Evolutionary conservation across 2,888 invertebrate species (phyloP).

Genomic region (Linnaemya vulpina): DNA sequence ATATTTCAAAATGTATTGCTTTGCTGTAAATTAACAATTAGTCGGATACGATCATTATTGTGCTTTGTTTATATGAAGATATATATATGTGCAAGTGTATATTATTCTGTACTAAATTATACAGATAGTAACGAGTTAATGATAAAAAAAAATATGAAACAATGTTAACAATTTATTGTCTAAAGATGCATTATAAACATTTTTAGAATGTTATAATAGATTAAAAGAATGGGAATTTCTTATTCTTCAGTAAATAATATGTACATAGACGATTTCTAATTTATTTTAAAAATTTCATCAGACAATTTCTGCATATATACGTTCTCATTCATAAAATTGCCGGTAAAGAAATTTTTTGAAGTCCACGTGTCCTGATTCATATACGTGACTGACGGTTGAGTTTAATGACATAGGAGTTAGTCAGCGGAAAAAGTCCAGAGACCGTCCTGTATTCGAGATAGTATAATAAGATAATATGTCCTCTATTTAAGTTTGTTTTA

Average conservation of each 20-base stretch:
- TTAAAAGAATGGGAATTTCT: too few species aligned
- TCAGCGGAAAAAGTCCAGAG: too few species aligned
- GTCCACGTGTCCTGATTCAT: neutral
- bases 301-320: neutral
- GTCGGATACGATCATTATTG: neutral
- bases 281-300: neutral
- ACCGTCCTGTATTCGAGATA: too few species aligned
- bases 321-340: neutral
- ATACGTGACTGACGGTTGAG: too few species aligned
- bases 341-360: neutral
- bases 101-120: neutral
- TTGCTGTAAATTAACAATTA: neutral
- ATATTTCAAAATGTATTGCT: neutral
- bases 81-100: neutral
- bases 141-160: neutral
- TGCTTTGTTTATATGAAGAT: neutral
- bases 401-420: too few species aligned
- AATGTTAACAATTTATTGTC: neutral
- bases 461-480: too few species aligned
- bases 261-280: neutral
- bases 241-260: neutral
- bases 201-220: too few species aligned
- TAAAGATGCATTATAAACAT: neutral
- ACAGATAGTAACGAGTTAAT: neutral
- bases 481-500: too few species aligned